These are phyloP conservation scores for Megalopta genalis DNA, from an alignment of 1,140 invertebrate species.

Conservation along the genomic window DNA sequence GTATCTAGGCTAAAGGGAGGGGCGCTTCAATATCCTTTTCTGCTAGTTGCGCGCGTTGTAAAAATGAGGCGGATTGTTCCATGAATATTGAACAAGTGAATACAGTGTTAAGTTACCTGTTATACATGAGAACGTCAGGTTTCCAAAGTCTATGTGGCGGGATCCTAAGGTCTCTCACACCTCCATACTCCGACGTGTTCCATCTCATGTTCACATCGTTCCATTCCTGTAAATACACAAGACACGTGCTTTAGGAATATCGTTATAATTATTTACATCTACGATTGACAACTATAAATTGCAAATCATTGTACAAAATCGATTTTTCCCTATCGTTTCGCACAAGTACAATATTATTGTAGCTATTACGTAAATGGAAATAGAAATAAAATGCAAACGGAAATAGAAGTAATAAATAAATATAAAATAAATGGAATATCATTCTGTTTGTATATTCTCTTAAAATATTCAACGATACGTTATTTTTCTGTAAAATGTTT, in stretches of 20 bases:
- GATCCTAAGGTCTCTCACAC: constrained; percentile 97
- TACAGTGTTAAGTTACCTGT: constrained; percentile 86
- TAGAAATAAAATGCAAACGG: no score
- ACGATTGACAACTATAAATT: no score
- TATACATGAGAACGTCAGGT: constrained; percentile 99
- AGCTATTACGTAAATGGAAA: no score
- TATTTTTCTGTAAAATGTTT: no score
- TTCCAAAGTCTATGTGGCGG: constrained; percentile 98
- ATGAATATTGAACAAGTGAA: constrained; percentile 36
- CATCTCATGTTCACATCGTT: constrained; percentile 98
- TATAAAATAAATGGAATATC: no score
- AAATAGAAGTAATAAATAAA: no score
- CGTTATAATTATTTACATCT: background rate
- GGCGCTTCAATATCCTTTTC: background rate
- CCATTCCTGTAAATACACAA: constrained; percentile 90
- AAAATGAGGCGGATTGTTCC: constrained; percentile 18
- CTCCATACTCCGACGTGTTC: constrained; percentile 97
- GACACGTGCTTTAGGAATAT: background rate
- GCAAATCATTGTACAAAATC: no score
- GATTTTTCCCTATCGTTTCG: no score
- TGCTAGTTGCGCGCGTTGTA: background rate
- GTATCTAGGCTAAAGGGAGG: no score
- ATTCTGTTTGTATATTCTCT: no score
- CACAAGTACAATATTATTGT: no score
- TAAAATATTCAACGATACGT: no score